Conservation (phyloP, 2,797 vertebrate species). For the Tokudaia tokunoshimensis region DNA sequence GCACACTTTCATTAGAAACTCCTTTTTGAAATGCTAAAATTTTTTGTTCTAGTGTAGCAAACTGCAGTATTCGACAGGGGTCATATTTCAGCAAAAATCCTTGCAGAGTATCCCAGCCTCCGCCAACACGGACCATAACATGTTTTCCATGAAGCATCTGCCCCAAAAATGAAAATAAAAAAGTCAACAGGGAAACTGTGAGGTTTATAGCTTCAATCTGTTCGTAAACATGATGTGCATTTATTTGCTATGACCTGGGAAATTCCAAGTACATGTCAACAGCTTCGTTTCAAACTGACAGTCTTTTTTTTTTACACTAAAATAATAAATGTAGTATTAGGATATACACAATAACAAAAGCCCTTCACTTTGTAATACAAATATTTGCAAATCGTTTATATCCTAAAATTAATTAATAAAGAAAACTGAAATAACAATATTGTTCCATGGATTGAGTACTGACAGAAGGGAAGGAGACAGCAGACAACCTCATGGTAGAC, state of each 20-base stretch:
- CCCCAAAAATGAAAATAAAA: slow-evolving; percentile 38
- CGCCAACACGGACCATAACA: slow-evolving; percentile 99
- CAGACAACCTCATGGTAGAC: neutral
- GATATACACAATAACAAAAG: neutral
- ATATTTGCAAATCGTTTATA: neutral
- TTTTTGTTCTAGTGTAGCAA: slow-evolving; percentile 98
- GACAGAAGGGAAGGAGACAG: neutral
- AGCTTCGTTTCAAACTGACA: slow-evolving; percentile 10
- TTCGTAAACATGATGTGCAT: neutral
- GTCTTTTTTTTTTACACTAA: neutral
- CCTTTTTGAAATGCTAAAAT: slow-evolving; percentile 97
- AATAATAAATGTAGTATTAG: slow-evolving; percentile 6
- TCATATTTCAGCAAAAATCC: slow-evolving; percentile 98
- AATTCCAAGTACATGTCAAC: neutral
- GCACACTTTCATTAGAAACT: slow-evolving; percentile 84
- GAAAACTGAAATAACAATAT: slow-evolving; percentile 12
- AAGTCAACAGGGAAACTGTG: slow-evolving; percentile 47
- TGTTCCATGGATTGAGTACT: neutral
- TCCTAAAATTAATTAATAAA: slow-evolving; percentile 9
- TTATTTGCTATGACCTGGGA: neutral
- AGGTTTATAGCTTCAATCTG: neutral
- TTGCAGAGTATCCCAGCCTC: slow-evolving; percentile 98
- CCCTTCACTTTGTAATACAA: slow-evolving; percentile 25
- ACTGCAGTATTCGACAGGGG: slow-evolving; percentile 95
- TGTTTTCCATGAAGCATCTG: slow-evolving; percentile 99